Base-by-base conservation (phyloP, 2,797 vertebrate species). In the Leptoclinus maculatus region DNA sequence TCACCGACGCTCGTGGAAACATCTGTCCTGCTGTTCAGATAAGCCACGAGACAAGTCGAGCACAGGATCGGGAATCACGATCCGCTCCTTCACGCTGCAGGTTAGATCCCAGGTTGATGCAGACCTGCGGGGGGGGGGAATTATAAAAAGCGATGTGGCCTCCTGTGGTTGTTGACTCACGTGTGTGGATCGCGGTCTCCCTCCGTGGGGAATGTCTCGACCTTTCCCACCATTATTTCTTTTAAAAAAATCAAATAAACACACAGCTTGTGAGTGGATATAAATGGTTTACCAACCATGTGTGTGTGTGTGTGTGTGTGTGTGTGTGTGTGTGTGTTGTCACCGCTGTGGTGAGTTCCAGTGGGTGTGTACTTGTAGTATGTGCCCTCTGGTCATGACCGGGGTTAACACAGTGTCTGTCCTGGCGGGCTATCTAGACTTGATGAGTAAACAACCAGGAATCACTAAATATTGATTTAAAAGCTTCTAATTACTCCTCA, bases 401-500 rank as follows among this genome's bases (percentile, higher is more conserved):
- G 16, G 45, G 76, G 83, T 84, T 89, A 85, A 88, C 45, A 45
- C 60, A 59, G 65, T 68, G 71, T 84, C 73, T 72, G 54, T 69
- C 75, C 43, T 25, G 38, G 79, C 81, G 49, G 56, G 54, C 68
- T 76, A 85, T 91, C 91, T 89, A 88, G 90, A 92, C 79, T 83
- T 13, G 5, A 69, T 76, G 88, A 72, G 76, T 80, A 84, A 89
- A 88, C 80, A 91, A 82, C 64, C 53, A 65, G 81, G 53, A 89
- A 86, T 90, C 86, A 82, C 76, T 83, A 80, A 87, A 90, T 83
- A 88, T 90, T 60, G 80, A 91, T 83, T 79, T 75, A 6, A 73
- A 85, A 83, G 62, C 71, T 74, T 66, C 74, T 90, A 84, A 90
- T 88, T 83, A 88, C 82, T 89, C 76, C 58, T 57, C 12, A 14